Evolutionary conservation across 2,797 vertebrate species (phyloP), one percentile per base, ranked within the genome.

Genomic region (Crax fasciolata): DNA sequence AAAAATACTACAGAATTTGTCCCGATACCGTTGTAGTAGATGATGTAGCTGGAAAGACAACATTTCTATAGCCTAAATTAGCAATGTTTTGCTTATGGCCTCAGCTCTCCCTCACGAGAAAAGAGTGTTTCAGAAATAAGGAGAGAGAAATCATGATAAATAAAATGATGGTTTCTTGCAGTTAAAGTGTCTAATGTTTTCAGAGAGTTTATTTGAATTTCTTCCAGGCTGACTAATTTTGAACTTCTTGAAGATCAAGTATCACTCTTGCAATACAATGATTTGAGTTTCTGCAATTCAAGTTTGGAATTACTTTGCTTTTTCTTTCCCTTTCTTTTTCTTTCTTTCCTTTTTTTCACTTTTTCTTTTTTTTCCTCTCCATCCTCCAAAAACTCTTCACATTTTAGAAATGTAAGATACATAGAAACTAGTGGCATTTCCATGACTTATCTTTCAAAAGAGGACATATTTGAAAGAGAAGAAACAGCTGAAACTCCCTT

Each of bases 341-440:
- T 41, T 30, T 20, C 11, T 6, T 14, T 6, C 3, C 4, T 18
- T 23, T 23, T 8, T 12, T 14, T 3, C 9, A 35, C 35, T 35
- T 52, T 38, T 11, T 16, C 2, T 5, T 18, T 8, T 25, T 9
- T 8, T 25, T 5, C 3, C 4, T 0, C 3, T 2, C 13, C 18
- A 18, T 49, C 20, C 13, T 54, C 30, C 15, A 17, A 84, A 87
- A 55, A 0, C 6, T 65, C 6, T 66, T 92, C 25, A 65, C 10
- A 55, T 82, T 87, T 81, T 10, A 55, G 90, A 90, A 90, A 38
- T 30, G 17, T 38, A 82, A 55, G 8, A 21, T 67, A 46, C 20
- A 61, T 9, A 58, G 41, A 79, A 73, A 71, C 1, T 3, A 76
- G 38, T 66, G 35, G 38, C 61, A 89, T 84, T 87, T 84, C 44